These are phyloP conservation scores for Thunnus maccoyii DNA, from an alignment of 2,113 vertebrate species.

Conservation along the genomic window DNA sequence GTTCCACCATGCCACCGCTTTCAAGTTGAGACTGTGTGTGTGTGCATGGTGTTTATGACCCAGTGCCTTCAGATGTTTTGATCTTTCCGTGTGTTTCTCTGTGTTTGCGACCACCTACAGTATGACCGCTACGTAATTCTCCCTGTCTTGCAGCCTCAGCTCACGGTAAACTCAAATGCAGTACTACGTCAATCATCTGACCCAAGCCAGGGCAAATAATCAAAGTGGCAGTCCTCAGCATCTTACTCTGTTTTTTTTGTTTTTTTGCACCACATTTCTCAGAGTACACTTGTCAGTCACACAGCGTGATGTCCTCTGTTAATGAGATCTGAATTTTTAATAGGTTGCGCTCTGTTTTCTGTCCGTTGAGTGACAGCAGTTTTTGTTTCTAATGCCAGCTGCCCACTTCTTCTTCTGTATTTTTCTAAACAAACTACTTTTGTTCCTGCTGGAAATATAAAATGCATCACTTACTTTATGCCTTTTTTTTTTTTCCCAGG, in stretches of 20 bases:
- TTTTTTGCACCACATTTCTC: slow-evolving; percentile 28
- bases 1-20: slow-evolving; percentile 64
- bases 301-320: slow-evolving; percentile 41
- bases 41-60: slow-evolving; percentile 69
- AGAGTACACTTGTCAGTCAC: slow-evolving; percentile 53
- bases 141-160: slow-evolving; percentile 30
- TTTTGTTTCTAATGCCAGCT: slow-evolving; percentile 9
- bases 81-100: slow-evolving; percentile 53
- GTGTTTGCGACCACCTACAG: slow-evolving; percentile 78
- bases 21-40: slow-evolving; percentile 55
- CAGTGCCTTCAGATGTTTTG: slow-evolving; percentile 55
- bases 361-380: background rate
- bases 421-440: slow-evolving; percentile 31
- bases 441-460: slow-evolving; percentile 5
- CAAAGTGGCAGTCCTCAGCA: slow-evolving; percentile 36
- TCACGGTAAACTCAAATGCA: slow-evolving; percentile 30
- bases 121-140: slow-evolving; percentile 38
- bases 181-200: slow-evolving; percentile 39
- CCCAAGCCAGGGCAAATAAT: slow-evolving; percentile 63
- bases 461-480: background rate
- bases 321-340: slow-evolving; percentile 20
- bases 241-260: slow-evolving; percentile 36
- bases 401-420: slow-evolving; percentile 1
- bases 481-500: slow-evolving; percentile 21
- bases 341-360: slow-evolving; percentile 2